These are phyloP conservation scores for Idaea straminata DNA, from an alignment of 2,888 invertebrate species.

Conservation along the genomic window DNA sequence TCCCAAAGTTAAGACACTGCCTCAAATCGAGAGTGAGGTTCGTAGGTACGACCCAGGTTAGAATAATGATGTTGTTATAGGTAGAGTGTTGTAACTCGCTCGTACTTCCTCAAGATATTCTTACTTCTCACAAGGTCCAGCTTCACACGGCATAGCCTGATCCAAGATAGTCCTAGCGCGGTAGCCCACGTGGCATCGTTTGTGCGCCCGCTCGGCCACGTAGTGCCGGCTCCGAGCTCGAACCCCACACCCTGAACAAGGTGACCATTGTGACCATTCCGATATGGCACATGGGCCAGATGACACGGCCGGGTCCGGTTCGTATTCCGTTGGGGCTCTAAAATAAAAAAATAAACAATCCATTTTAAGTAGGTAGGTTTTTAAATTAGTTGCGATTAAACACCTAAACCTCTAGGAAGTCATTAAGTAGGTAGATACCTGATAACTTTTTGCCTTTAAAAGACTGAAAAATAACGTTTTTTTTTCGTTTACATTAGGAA, in stretches of 20 bases:
- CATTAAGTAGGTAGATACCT: too few species aligned
- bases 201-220: conserved; percentile 80
- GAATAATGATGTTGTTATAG: too few species aligned
- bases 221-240: conserved; percentile 86
- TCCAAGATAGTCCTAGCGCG: conserved; percentile 60
- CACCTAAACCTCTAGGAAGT: too few species aligned
- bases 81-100: too few species aligned
- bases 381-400: too few species aligned
- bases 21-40: neutral
- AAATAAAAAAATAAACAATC: neutral
- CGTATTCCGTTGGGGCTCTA: conserved; percentile 68
- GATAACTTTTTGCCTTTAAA: too few species aligned
- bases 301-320: conserved; percentile 66
- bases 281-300: conserved; percentile 83
- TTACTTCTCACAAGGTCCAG: conserved; percentile 64
- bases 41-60: too few species aligned
- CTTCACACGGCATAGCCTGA: conserved; percentile 71
- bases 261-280: conserved; percentile 88
- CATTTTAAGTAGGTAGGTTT: too few species aligned
- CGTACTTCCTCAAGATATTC: conserved; percentile 14
- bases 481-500: too few species aligned
- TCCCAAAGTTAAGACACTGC: neutral
- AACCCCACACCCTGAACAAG: conserved; percentile 85
- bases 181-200: conserved; percentile 80
- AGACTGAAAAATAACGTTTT: too few species aligned